These are phyloP conservation scores for Nezara viridula DNA, from an alignment of 2,888 invertebrate species.

Conservation along the genomic window DNA sequence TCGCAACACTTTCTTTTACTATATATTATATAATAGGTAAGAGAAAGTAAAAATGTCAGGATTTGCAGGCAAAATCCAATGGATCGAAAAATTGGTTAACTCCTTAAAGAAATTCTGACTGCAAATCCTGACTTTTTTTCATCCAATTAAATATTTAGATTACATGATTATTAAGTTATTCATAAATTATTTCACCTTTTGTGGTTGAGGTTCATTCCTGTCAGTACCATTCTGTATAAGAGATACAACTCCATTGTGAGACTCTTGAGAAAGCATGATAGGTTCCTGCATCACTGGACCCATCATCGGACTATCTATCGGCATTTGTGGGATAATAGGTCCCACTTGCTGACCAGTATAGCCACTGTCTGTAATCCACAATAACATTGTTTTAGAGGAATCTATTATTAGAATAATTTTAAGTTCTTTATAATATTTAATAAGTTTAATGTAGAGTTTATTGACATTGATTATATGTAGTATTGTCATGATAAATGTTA, in stretches of 20 bases:
- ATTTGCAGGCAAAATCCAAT: too few relatives aligned
- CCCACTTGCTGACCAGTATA: conserved; percentile 51
- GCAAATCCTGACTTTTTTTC: too few relatives aligned
- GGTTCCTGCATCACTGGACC: conserved; percentile 58
- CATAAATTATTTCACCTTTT: conserved; percentile 48
- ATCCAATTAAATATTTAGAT: too few relatives aligned
- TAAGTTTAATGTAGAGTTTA: too few relatives aligned
- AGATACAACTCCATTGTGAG: not conserved
- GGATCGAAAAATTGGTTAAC: too few relatives aligned
- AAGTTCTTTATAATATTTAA: too few relatives aligned
- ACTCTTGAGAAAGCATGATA: conserved; percentile 47
- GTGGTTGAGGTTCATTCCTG: conserved; percentile 56
- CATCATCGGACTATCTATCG: conserved; percentile 60
- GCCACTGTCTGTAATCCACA: conserved; percentile 13
- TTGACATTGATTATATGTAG: too few relatives aligned
- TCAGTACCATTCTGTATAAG: conserved; percentile 49
- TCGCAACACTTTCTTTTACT: too few relatives aligned
- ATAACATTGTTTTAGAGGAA: not conserved
- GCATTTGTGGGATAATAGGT: conserved; percentile 51
- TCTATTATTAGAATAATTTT: not conserved
- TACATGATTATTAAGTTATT: not conserved
- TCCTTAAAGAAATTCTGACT: too few relatives aligned
- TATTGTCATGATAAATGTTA: too few relatives aligned
- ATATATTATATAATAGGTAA: too few relatives aligned
- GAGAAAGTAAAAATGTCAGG: too few relatives aligned